These are phyloP conservation scores for Megaleporinus macrocephalus DNA, from an alignment of 2,113 vertebrate genomes.

Conservation along the genomic window DNA sequence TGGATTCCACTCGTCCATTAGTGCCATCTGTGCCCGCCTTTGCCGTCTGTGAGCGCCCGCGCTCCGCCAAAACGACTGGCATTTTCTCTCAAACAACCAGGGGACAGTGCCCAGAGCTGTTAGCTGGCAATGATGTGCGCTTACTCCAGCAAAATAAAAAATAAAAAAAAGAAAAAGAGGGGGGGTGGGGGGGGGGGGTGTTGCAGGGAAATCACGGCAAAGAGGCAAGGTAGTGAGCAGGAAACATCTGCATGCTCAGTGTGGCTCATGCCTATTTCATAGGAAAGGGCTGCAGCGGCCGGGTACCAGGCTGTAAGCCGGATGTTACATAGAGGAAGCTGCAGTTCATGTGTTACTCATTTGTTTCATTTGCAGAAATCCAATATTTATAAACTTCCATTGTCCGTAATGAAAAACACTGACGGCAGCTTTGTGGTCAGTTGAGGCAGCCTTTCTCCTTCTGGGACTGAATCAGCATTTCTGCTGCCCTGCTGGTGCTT, in stretches of 20 bases:
- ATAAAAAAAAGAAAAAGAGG: constrained; percentile 50
- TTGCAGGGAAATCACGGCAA: constrained; percentile 16
- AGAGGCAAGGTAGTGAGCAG: constrained; percentile 52
- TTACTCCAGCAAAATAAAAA: constrained; percentile 69
- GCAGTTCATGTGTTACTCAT: not conserved
- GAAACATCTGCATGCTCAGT: constrained; percentile 77
- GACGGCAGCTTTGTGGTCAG: too few species aligned
- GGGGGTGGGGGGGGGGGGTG: too few species aligned
- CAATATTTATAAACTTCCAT: not conserved
- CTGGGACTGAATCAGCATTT: not conserved
- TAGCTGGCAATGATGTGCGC: constrained; percentile 78
- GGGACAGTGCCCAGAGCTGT: constrained; percentile 78
- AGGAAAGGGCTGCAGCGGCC: constrained; percentile 20
- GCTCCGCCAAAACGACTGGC: constrained; percentile 94
- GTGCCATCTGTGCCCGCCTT: constrained; percentile 96
- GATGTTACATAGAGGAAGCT: not conserved
- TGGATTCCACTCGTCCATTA: constrained; percentile 99
- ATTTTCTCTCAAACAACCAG: constrained; percentile 89
- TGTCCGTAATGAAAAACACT: too few species aligned
- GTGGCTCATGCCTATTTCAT: constrained; percentile 48
- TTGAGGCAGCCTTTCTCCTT: not conserved
- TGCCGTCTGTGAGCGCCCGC: constrained; percentile 91
- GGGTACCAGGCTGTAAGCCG: not conserved
- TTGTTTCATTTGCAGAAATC: not conserved
- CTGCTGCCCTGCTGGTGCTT: not conserved